Conservation (phyloP, 2,797 vertebrate species). For the Gobionotothen gibberifrons region DNA sequence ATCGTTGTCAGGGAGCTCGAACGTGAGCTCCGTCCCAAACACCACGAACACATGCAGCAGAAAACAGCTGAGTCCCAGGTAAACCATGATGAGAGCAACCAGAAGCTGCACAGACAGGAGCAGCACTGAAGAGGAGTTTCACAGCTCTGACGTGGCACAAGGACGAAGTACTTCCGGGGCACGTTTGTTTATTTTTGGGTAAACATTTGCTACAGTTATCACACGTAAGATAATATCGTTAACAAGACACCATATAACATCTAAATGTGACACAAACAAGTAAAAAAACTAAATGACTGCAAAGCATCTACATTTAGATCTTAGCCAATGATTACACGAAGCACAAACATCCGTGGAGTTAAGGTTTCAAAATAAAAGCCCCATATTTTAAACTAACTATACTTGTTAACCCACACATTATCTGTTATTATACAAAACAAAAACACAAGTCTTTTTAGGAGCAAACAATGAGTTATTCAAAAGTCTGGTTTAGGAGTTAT, state of each 20-base stretch:
- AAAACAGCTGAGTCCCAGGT: slow-evolving; percentile 46
- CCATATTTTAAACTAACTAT: not conserved
- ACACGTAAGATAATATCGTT: not conserved
- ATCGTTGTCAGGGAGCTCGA: slow-evolving; percentile 83
- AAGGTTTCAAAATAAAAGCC: slow-evolving; percentile 45
- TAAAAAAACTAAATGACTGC: not conserved
- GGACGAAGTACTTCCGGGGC: slow-evolving; percentile 75
- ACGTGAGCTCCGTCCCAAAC: slow-evolving; percentile 82
- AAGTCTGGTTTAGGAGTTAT: accelerated
- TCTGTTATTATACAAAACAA: not conserved
- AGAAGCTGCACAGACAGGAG: not conserved
- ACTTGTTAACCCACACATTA: not conserved
- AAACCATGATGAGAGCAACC: slow-evolving; percentile 61
- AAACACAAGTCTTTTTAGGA: not conserved
- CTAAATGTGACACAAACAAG: not conserved
- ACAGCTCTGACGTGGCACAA: slow-evolving; percentile 81
- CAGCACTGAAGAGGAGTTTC: too few relatives aligned
- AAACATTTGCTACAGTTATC: not conserved
- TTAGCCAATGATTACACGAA: not conserved
- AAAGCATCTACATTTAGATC: not conserved
- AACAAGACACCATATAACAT: accelerated
- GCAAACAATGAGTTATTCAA: too few relatives aligned
- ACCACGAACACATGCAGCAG: slow-evolving; percentile 57
- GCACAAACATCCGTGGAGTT: too few relatives aligned
- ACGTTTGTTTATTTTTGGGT: slow-evolving; percentile 34